phyloP scores from a whole-genome alignment of 2,113 vertebrate species.

The Calyptomena viridis region DNA sequence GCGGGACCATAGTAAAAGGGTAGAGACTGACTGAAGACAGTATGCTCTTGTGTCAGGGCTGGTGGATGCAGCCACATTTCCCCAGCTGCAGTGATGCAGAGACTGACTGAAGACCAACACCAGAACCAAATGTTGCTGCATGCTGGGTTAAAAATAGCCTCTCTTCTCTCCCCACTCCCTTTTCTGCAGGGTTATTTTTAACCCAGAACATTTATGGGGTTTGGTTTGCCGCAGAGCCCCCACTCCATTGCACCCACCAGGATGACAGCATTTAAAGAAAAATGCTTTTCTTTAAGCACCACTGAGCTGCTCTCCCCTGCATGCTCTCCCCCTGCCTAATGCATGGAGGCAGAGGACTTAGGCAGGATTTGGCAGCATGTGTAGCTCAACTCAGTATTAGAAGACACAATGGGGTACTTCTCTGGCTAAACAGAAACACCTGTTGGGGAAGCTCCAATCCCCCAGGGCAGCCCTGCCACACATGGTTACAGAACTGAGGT shows the following conservation, averaged over 20 bases:
- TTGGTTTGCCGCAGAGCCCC: constrained; percentile 31
- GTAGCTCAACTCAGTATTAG: neutral
- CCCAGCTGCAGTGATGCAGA: neutral
- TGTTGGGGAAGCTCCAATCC: neutral
- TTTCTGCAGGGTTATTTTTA: constrained; percentile 43
- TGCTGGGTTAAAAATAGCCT: constrained; percentile 48
- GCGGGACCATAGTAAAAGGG: neutral
- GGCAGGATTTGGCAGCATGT: neutral
- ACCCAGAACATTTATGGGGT: neutral
- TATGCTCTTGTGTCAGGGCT: neutral
- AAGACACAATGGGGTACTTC: neutral
- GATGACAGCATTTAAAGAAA: neutral
- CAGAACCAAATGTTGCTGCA: constrained; percentile 11
- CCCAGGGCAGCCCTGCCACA: neutral
- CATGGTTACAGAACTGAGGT: neutral
- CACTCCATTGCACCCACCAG: neutral
- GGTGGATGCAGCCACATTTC: neutral
- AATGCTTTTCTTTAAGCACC: too few relatives aligned
- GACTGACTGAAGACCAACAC: constrained; percentile 11
- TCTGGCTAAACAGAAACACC: neutral
- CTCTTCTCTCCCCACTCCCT: neutral
- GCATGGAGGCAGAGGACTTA: neutral
- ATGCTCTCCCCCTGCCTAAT: neutral
- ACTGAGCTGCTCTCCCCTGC: neutral
- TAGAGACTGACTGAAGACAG: too few relatives aligned